Evolutionary conservation across 2,113 vertebrate species (phyloP), one percentile per base, ranked within the genome.

Genomic region (Thoracochromis brauschi): DNA sequence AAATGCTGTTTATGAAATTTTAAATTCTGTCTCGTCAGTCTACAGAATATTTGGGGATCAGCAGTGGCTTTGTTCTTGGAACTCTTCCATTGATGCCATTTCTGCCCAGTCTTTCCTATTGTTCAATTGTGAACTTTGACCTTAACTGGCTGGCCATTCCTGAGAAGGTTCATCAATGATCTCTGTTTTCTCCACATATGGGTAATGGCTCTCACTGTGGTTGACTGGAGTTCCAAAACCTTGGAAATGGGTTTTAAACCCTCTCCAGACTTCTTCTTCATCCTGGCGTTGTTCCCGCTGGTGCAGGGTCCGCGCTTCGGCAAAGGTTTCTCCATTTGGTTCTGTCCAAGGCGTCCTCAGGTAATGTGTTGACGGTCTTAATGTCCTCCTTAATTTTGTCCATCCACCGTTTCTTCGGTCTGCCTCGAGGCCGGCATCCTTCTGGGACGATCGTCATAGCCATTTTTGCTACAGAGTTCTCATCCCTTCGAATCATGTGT

Each of bases 291-390:
- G n/a, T 54, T 54, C n/a, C n/a, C 2, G 3, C 51, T 54, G 51
- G 51, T 54, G n/a, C 9, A 54, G 51, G 9, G n/a, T 54, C 53
- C 1, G 0, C 1, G 1, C 11, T 55, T 55, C 0, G 6, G 53
- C 11, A 55, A 55, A 26, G 21, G 2, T 8, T 55, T 55, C 54
- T 55, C 21, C 21, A 55, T 55, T 55, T 26, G 53, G 21, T 55
- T 55, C 4, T 24, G 21, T 55, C 11, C 54, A 55, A 55, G 54
- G 11, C 11, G 2, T 55, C 54, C 54, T 13, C 54, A 13, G 54
- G 11, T 55, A 2, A 55, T 55, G 53, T 2, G 11, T 55, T 26
- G 21, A 55, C 2, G 2, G 21, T 55, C 21, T 55, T 55, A 26
- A 26, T 13, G 21, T 55, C 54, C 54, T 26, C 54, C 21, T 26